phyloP scores from a whole-genome alignment of 2,888 invertebrate genomes.

The Heteropelma amictum region DNA sequence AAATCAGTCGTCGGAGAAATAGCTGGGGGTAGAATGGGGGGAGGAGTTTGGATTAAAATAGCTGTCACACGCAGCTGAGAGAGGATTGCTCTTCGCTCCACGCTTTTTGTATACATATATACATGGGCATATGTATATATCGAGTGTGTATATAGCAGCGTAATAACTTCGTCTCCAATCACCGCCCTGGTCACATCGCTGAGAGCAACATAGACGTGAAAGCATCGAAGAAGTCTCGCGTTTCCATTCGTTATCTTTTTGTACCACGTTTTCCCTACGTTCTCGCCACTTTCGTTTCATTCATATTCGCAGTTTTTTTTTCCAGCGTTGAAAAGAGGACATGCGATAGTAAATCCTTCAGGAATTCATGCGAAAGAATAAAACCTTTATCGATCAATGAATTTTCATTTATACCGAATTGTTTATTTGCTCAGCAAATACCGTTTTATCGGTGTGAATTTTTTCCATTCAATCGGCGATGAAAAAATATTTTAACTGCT shows the following conservation, averaged over 20 bases:
- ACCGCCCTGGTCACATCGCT: slow-evolving; percentile 9
- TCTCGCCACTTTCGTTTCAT: neutral
- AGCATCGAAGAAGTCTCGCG: slow-evolving; percentile 41
- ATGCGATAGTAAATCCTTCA: too few relatives aligned
- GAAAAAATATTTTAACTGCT: too few relatives aligned
- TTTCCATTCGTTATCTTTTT: slow-evolving; percentile 5
- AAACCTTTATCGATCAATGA: too few relatives aligned
- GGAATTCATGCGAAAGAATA: too few relatives aligned
- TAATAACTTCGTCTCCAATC: slow-evolving; percentile 29
- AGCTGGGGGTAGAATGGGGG: slow-evolving; percentile 23
- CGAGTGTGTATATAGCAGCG: slow-evolving; percentile 1
- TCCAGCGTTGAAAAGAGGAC: too few relatives aligned
- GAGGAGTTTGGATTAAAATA: slow-evolving; percentile 63
- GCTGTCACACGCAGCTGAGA: slow-evolving; percentile 63
- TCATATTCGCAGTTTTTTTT: neutral
- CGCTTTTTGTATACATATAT: neutral
- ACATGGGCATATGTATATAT: neutral
- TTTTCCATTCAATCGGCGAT: too few relatives aligned
- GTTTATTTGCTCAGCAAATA: too few relatives aligned
- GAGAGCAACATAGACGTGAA: too few relatives aligned
- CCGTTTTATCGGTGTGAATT: too few relatives aligned
- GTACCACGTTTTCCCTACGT: neutral
- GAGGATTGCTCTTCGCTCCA: slow-evolving; percentile 56
- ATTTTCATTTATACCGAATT: too few relatives aligned
- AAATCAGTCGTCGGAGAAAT: slow-evolving; percentile 71